These are phyloP conservation scores for Melanchra persicariae DNA, from an alignment of 2,888 invertebrate species.

Conservation along the genomic window DNA sequence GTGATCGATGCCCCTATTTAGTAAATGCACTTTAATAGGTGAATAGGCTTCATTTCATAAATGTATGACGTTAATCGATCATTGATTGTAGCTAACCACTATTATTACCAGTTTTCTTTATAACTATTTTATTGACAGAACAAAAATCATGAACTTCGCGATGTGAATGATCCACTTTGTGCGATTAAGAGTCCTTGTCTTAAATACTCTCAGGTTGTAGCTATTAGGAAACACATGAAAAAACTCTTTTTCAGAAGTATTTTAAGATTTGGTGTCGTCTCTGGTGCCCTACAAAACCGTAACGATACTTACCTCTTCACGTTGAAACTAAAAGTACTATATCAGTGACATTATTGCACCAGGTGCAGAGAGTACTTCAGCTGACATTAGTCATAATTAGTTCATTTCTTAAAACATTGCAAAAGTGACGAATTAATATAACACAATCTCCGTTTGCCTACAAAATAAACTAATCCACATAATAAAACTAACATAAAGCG, in stretches of 20 bases:
- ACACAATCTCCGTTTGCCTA: background rate
- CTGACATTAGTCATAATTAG: too few relatives aligned
- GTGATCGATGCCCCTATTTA: slow-evolving; percentile 23
- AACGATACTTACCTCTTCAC: too few relatives aligned
- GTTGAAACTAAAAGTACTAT: too few relatives aligned
- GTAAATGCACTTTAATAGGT: background rate
- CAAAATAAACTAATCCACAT: background rate
- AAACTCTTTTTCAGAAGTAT: too few relatives aligned
- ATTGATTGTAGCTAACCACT: slow-evolving; percentile 5
- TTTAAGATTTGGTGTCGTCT: too few relatives aligned
- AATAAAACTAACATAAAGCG: background rate
- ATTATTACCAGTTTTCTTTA: background rate
- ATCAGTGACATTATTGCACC: too few relatives aligned
- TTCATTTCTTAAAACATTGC: too few relatives aligned
- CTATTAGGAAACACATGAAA: too few relatives aligned
- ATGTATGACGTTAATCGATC: background rate
- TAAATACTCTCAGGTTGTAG: too few relatives aligned
- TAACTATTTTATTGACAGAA: background rate
- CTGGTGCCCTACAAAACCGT: too few relatives aligned
- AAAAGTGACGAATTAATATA: too few relatives aligned
- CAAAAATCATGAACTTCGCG: background rate
- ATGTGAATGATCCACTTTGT: background rate
- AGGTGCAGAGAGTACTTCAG: too few relatives aligned
- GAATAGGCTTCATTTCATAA: slow-evolving; percentile 19
- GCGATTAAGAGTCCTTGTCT: background rate